These are phyloP conservation scores for Diarsia dahlii DNA, from an alignment of 2,888 invertebrate genomes.

Conservation along the genomic window DNA sequence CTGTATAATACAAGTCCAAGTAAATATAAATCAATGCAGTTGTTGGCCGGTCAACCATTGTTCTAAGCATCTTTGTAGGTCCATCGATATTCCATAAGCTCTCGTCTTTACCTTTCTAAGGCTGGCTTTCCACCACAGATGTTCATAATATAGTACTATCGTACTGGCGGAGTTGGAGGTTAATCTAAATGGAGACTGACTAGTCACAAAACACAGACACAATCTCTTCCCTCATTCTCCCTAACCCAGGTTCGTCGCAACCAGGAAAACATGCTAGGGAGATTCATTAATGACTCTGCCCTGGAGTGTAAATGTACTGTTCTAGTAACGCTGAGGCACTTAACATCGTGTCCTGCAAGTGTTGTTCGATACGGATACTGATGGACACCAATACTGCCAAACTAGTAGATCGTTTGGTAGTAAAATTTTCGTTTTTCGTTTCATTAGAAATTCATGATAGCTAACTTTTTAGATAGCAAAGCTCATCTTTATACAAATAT, in stretches of 20 bases:
- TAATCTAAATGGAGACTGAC: background rate
- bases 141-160: background rate
- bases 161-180: background rate
- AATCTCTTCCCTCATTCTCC: background rate
- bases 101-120: constrained; percentile 39
- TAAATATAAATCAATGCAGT: constrained; percentile 46
- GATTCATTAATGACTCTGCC: too few relatives aligned
- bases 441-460: background rate
- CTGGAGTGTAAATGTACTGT: too few relatives aligned
- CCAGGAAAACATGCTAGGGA: too few relatives aligned
- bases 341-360: too few relatives aligned
- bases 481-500: background rate
- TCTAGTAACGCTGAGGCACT: too few relatives aligned
- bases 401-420: background rate
- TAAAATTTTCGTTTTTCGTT: background rate
- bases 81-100: constrained; percentile 43
- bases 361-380: too few relatives aligned
- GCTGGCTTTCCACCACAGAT: background rate
- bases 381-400: too few relatives aligned
- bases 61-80: constrained; percentile 46
- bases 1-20: constrained; percentile 16
- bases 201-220: background rate
- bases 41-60: constrained; percentile 38
- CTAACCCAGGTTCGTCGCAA: too few relatives aligned
- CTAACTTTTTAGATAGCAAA: background rate